Base-by-base conservation (phyloP, 2,888 invertebrate genomes). In the Listrodromus nycthemerus region DNA sequence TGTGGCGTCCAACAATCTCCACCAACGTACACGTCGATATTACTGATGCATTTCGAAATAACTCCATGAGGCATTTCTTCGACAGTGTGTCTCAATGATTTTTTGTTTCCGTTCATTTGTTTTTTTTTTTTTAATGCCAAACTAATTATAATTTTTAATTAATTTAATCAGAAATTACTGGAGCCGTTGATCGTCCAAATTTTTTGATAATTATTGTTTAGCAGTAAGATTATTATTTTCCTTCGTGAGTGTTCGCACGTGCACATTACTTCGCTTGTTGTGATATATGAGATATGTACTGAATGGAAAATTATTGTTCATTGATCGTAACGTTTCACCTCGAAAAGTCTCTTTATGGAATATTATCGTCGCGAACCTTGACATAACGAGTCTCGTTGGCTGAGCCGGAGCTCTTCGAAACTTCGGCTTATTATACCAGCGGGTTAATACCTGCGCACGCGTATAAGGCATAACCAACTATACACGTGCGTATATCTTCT, bases 301-400 rank as follows among this genome's bases (percentile, higher is more conserved):
- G 73, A 77, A 83, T 70, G 74, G 70, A 74, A 79, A 75, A 79
- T 79, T 55, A 79, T 83, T 83, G 63, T 66, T 63, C 75, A 83
- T 71, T 76, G 83, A 83, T 80, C 83, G 83, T 75, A 71, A 83
- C 75, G 48, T 71, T 79, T 83, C 71, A 80, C 83, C 83, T 83
- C 79, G 83, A 45, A 71, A 83, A 75, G 48, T 78, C 74, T 74
- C 78, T 74, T 82, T 80, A 71, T 76, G 75, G 79, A 80, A 71
- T 80, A 83, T 76, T 83, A 83, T 79, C 83, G 70, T 79, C 75
- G 65, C 50, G 41, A 74, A 58, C 75, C 75, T 80, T 66, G 83
- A 65, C 75, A 80, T 83, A 83, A 83, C 79, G 75, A 80, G 83
- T 80, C 71, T 71, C 45, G 24, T 7, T 58, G 63, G 55, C n/a